A percentile compares a stretch with the other conserved stretches of the same genome.
Conservation (phyloP, 1,140 invertebrate species). For the Lepidurus packardi region DNA sequence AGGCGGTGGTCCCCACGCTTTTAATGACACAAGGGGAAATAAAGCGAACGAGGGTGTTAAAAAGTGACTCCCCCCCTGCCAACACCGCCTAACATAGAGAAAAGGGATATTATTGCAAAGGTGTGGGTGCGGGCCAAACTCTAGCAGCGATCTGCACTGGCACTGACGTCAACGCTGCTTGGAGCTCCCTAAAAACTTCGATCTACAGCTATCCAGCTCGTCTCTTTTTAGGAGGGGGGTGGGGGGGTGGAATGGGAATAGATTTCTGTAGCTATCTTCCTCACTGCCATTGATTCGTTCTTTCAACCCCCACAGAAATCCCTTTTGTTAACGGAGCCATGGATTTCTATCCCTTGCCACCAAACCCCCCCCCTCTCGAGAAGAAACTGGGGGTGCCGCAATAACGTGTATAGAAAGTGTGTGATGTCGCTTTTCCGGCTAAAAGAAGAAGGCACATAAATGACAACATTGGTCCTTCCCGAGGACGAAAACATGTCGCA, state of each 20-base stretch:
- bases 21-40: neutral
- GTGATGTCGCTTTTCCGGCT: too few species aligned
- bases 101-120: neutral
- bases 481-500: too few species aligned
- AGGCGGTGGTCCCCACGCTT: neutral
- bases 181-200: conserved; percentile 17
- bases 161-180: neutral
- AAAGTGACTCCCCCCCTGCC: neutral
- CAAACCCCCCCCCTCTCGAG: neutral
- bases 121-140: conserved; percentile 11
- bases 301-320: neutral
- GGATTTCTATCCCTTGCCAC: neutral
- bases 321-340: conserved; percentile 10
- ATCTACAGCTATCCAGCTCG: conserved; percentile 1
- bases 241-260: neutral
- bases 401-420: too few species aligned
- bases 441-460: too few species aligned
- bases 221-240: neutral
- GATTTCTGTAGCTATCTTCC: conserved; percentile 5
- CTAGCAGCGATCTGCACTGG: neutral
- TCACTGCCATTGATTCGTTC: neutral
- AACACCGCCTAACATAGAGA: neutral
- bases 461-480: too few species aligned
- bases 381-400: too few species aligned
- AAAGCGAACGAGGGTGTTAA: neutral